Base-by-base conservation (phyloP, 2,888 invertebrate species). In the Osmoderma eremita region DNA sequence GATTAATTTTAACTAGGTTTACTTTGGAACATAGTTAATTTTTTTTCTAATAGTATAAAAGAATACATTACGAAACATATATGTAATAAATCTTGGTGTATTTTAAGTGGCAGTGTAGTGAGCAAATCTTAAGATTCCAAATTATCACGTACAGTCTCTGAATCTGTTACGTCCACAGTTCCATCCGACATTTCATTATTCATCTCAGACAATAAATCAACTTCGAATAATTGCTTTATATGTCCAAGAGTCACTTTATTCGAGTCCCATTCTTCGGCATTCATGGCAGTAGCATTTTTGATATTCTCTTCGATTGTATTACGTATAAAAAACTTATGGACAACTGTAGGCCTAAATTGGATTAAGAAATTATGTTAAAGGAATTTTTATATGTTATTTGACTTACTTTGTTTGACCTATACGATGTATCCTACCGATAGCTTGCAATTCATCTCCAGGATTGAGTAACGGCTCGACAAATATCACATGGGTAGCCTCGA, bases 401-500 rank as follows among this genome's bases (percentile, higher is more conserved):
- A 71, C 69, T 66, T 76, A 89, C 89, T 85, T 89, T 0, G 86
- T 89, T 82, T 93, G 93, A 0, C 93, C 93, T 71, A 93, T 91
- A 41, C 93, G 85, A 82, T 92, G 91, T 12, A 93, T 86, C 67
- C 93, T 82, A 0, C 92, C 92, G 65, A 93, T 87, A 0, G 93
- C 93, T 82, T 93, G 93, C 12, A 88, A 80, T 75, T 92, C 91
- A 75, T 90, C 89, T 0, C 88, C 89, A 1, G 88, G 87, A 80
- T 92, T 91, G 15, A 92, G 81, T 42, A 91, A 84, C 0, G 92
- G 93, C 75, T 93, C 93, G 0, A 90, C 86, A 18, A 93, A 82
- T 53, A 93, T 84, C 0, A 93, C 89, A 79, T 93, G 91, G 0
- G 90, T 90, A 0, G 93, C 93, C 82, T 93, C 92, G 24, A 88